phyloP scores from a whole-genome alignment of 2,797 vertebrate genomes.

The Okamejei kenojei region DNA sequence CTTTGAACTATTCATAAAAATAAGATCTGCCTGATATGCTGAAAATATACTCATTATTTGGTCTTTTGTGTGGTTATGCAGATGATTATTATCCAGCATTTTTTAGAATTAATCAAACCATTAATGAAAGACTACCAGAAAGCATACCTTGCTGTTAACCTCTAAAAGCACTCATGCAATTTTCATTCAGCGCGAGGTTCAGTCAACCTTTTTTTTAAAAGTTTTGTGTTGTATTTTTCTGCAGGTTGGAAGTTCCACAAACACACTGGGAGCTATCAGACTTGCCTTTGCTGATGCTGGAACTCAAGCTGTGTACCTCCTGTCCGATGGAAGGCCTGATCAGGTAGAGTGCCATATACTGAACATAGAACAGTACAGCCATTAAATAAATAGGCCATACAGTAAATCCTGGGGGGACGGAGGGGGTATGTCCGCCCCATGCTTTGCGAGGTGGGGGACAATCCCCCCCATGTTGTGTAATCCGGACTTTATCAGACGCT shows the following conservation, averaged over 20 bases:
- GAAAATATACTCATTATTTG: background rate
- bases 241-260: constrained; percentile 65
- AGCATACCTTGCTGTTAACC: background rate
- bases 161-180: background rate
- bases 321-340: constrained; percentile 69
- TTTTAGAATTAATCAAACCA: constrained; percentile 1
- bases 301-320: constrained; percentile 62
- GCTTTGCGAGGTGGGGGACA: too few relatives aligned
- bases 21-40: background rate
- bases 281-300: constrained; percentile 59
- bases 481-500: too few relatives aligned
- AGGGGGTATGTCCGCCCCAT: too few relatives aligned
- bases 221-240: constrained; percentile 36
- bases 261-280: constrained; percentile 61
- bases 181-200: background rate
- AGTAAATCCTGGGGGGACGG: too few relatives aligned
- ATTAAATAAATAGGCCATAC: too few relatives aligned
- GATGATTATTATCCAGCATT: background rate
- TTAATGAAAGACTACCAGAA: background rate
- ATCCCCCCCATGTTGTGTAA: too few relatives aligned
- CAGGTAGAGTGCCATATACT: constrained; percentile 54
- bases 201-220: background rate
- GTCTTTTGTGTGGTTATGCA: background rate
- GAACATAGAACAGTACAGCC: too few relatives aligned
- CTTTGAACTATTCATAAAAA: background rate